phyloP scores from a whole-genome alignment of 1,140 invertebrate genomes.

The Heliconius nattereri region DNA sequence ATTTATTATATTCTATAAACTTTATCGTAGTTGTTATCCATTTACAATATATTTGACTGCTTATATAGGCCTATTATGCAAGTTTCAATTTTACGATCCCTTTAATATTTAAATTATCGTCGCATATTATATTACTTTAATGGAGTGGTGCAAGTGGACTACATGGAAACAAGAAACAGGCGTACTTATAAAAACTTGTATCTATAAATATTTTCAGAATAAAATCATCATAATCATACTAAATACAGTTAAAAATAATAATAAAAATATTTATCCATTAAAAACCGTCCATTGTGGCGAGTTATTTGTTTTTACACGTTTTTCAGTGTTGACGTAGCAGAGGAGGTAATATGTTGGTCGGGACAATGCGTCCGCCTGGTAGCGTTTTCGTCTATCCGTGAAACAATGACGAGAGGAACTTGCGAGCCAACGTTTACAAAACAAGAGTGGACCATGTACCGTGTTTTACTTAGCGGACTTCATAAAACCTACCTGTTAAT shows the following conservation, averaged over 20 bases:
- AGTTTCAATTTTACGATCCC: too few relatives aligned
- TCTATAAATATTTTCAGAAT: too few relatives aligned
- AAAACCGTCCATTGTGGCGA: not conserved
- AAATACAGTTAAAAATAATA: not conserved
- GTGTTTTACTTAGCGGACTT: constrained; percentile 35
- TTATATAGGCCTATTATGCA: too few relatives aligned
- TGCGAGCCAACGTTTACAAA: constrained; percentile 36
- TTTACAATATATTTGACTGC: too few relatives aligned
- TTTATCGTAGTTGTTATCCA: not conserved
- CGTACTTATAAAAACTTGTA: too few relatives aligned
- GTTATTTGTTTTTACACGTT: constrained; percentile 28
- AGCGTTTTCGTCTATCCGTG: constrained; percentile 35
- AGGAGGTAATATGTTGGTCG: constrained; percentile 33
- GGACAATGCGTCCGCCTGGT: constrained; percentile 34
- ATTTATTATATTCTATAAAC: not conserved
- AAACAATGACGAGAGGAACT: constrained; percentile 33
- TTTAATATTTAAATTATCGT: too few relatives aligned
- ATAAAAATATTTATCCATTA: not conserved
- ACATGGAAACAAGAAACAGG: too few relatives aligned
- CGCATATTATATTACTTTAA: too few relatives aligned
- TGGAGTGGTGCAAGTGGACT: too few relatives aligned
- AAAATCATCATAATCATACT: too few relatives aligned
- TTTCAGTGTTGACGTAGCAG: constrained; percentile 20
- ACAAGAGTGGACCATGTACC: constrained; percentile 26
- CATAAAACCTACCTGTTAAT: constrained; percentile 22